Base-by-base conservation (phyloP, 30 jellyfish, hydroid and myxozoan species). In the Hydractinia symbiolongicarpus region DNA sequence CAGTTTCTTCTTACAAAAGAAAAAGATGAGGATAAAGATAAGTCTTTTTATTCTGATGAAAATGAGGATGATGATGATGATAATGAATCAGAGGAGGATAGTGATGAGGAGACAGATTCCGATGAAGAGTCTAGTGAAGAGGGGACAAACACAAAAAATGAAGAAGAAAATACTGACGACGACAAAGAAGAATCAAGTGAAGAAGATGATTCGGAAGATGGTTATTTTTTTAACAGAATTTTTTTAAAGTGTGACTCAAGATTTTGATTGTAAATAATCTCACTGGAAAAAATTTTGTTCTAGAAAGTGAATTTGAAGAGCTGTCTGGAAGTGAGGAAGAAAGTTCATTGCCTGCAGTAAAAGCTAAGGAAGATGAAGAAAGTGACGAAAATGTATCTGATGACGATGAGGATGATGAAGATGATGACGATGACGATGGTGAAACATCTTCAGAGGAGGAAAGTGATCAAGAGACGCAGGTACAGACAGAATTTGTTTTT, bases 361-460 rank as follows among this genome's bases (percentile, higher is more conserved):
- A 82, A 13, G 30, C 55, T 9, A 75, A 67, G n/a, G 53, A 88
- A 44, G 84, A 55, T 52, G 89, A 78, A 21, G 95, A 67, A 52
- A 57, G 95, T 17, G 88, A 68, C 19, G 87, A 69, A 51, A 64
- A 49, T 15, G 86, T 67, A 19, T 78, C 86, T 7, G 67, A 77
- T n/a, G 86, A 53, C 9, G 89, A 80, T 64, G 95, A 86, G 60
- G 80, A 82, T 44, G 96, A 86, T 5, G 86, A n/a, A 2, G 89
- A 81, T 44, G 89, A 88, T 0, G 84, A 76, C 4, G 84, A 54
- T n/a, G 52, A 61, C 55, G 84, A 76, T 50, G 84, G 55, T n/a
- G 84, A 76, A 52, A 52, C 79, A 7, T 50, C 77, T 76, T 67
- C 20, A 67, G 84, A 76, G 52, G 84, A 76, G 4, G 81, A 72